These are phyloP conservation scores for Melanogrammus aeglefinus DNA, from an alignment of 2,797 vertebrate species.

Conservation along the genomic window DNA sequence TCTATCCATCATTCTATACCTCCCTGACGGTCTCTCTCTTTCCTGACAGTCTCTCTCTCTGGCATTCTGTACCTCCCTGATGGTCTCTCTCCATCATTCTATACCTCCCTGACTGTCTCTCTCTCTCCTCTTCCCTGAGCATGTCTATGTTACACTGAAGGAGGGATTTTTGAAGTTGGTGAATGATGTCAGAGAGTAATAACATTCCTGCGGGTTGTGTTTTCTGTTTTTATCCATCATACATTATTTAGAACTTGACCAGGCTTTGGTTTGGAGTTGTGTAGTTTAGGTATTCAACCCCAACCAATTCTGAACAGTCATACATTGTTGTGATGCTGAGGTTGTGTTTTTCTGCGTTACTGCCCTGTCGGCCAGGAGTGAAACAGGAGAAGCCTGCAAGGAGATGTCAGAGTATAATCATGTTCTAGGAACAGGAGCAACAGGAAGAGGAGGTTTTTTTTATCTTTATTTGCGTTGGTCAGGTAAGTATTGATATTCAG, in stretches of 20 bases:
- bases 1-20: neutral
- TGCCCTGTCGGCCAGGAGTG: neutral
- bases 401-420: neutral
- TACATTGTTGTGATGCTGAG: neutral
- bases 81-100: neutral
- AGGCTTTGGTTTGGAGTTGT: neutral
- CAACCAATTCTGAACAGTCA: neutral
- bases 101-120: conserved; percentile 3
- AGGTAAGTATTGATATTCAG: neutral
- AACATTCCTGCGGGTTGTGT: neutral
- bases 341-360: neutral
- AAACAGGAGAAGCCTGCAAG: neutral
- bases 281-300: neutral
- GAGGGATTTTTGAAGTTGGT: neutral
- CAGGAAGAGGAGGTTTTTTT: neutral
- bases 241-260: neutral
- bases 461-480: neutral
- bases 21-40: conserved; percentile 20
- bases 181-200: neutral
- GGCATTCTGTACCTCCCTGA: neutral
- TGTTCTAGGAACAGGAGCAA: neutral
- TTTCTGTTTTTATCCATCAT: no score
- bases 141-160: neutral
- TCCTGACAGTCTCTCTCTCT: no score
- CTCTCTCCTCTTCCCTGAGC: conserved; percentile 5